A percentile compares a stretch with the other conserved stretches of the same genome.
Evolutionary conservation across 1,140 invertebrate genomes (phyloP).

Genomic region (Bicyclus anynana): DNA sequence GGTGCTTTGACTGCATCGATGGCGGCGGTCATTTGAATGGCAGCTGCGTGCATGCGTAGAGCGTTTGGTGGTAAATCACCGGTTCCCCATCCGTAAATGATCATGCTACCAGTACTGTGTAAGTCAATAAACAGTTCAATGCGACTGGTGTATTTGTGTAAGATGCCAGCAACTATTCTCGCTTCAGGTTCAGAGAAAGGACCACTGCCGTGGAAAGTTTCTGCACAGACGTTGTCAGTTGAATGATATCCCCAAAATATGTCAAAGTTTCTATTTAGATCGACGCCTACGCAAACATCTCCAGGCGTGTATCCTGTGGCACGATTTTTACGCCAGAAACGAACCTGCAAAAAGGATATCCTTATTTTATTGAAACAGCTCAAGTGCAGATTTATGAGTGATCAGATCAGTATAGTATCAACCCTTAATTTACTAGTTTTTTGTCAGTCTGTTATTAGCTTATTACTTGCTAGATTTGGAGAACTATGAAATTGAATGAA

Average conservation of each 20-base stretch:
- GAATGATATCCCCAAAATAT: conserved; percentile 71
- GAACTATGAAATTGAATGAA: no score
- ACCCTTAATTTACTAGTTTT: no score
- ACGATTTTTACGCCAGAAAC: conserved; percentile 81
- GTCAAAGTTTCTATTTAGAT: conserved; percentile 82
- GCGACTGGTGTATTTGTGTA: conserved; percentile 46
- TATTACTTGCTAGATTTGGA: no score
- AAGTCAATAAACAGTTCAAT: conserved; percentile 79
- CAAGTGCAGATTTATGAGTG: no score
- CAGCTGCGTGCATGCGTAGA: conserved; percentile 42
- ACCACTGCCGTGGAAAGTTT: conserved; percentile 81
- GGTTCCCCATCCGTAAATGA: conserved; percentile 81
- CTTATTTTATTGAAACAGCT: neutral
- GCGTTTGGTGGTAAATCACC: conserved; percentile 73
- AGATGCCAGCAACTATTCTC: conserved; percentile 54
- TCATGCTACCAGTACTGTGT: conserved; percentile 81
- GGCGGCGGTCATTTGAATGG: conserved; percentile 58
- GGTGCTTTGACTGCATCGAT: conserved; percentile 42
- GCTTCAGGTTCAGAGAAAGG: conserved; percentile 87
- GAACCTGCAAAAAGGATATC: conserved; percentile 43
- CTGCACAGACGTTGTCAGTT: conserved; percentile 78
- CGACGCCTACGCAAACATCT: conserved; percentile 75
- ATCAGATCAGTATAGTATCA: conserved; percentile 2
- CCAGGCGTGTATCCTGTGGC: conserved; percentile 26
- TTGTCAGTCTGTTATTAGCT: no score